Percentiles rank a stretch among this genome's conserved stretches.
These are phyloP conservation scores for Galerucella pusilla DNA, from an alignment of 2,888 invertebrate species.

Conservation along the genomic window DNA sequence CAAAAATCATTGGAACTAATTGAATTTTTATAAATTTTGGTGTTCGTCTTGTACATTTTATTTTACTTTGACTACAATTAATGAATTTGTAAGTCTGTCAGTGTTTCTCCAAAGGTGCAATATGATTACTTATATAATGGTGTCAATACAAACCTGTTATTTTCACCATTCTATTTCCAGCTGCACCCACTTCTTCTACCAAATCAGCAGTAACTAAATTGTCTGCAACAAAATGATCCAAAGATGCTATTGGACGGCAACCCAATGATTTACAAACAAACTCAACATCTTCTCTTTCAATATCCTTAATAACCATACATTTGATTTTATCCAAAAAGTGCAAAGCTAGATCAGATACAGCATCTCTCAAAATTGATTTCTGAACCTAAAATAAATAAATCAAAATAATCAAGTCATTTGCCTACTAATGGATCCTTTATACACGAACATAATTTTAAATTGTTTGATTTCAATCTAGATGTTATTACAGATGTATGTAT, in stretches of 20 bases:
- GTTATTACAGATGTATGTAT: no score
- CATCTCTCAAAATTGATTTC: conserved; percentile 88
- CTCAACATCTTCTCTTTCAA: conserved; percentile 98
- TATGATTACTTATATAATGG: background rate
- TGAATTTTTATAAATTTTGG: no score
- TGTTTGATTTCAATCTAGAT: no score
- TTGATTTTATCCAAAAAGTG: conserved; percentile 99
- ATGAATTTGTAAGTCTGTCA: no score
- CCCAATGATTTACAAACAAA: conserved; percentile 95
- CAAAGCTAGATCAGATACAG: conserved; percentile 94
- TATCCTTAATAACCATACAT: conserved; percentile 97
- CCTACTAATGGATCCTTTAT: no score
- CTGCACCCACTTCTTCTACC: conserved; percentile 92
- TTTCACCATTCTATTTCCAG: conserved; percentile 90
- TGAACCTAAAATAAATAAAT: conserved; percentile 63
- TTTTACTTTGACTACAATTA: no score
- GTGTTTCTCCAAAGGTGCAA: no score
- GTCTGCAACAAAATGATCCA: conserved; percentile 96
- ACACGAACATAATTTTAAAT: no score
- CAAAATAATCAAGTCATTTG: no score
- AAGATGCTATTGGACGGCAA: conserved; percentile 96
- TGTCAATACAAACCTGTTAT: conserved; percentile 57
- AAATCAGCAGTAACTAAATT: conserved; percentile 92
- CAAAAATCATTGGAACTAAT: no score
- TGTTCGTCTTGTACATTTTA: no score